Evolutionary conservation across 2,113 vertebrate species (phyloP).

Genomic region (Procavia capensis): DNA sequence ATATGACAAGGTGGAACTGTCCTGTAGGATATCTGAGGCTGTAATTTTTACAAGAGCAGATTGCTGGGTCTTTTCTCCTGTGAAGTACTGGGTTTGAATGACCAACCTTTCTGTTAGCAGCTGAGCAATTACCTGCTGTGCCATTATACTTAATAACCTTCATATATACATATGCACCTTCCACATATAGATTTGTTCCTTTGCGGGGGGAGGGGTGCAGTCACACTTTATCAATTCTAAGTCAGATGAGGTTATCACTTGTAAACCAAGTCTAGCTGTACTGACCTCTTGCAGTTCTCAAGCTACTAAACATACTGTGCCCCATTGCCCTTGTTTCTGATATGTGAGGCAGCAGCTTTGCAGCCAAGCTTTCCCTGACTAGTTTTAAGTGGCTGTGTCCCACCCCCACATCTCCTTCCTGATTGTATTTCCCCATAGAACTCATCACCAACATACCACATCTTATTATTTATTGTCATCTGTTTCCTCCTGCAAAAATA

Average conservation of each 20-base stretch:
- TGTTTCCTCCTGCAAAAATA: not conserved
- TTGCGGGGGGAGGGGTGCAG: no score
- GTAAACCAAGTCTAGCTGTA: not conserved
- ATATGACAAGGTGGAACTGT: no score
- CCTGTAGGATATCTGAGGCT: no score
- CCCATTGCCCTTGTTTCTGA: not conserved
- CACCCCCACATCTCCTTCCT: not conserved
- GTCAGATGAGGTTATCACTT: not conserved
- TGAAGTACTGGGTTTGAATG: no score
- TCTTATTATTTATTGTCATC: not conserved
- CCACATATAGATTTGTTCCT: no score
- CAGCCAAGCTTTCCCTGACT: not conserved
- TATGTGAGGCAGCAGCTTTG: not conserved
- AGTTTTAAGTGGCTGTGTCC: not conserved
- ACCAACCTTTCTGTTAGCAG: no score
- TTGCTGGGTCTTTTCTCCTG: no score
- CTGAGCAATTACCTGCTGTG: no score
- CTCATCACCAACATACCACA: not conserved
- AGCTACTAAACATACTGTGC: not conserved
- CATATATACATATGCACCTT: no score
- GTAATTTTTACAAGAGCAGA: no score
- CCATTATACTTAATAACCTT: not conserved
- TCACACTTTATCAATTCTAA: not conserved
- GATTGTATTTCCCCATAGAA: not conserved
- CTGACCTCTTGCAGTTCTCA: not conserved